Percentiles rank a stretch among this genome's conserved stretches.
Evolutionary conservation across 2,797 vertebrate species (phyloP).

Genomic region (Darevskia nairensis): DNA sequence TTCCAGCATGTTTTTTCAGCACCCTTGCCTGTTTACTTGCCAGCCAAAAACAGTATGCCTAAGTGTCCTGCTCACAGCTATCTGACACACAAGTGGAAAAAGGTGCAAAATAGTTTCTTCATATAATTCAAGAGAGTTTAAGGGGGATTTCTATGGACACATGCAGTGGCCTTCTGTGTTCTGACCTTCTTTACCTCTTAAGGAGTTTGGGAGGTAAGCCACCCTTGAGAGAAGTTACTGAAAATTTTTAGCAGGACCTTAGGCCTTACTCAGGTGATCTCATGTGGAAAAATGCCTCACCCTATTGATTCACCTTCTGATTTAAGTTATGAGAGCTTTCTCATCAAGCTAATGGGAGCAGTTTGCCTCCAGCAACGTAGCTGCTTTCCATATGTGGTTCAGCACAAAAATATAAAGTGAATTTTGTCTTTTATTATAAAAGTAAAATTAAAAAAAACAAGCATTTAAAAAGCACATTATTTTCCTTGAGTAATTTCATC

Average conservation of each 20-base stretch:
- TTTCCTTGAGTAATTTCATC: slow-evolving; percentile 70
- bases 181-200: neutral
- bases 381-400: neutral
- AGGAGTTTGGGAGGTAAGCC: neutral
- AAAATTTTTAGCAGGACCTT: neutral
- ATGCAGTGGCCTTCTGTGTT: neutral
- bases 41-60: neutral
- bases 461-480: slow-evolving; percentile 78
- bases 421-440: slow-evolving; percentile 83
- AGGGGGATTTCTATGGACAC: neutral
- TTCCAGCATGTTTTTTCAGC: neutral
- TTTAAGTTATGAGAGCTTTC: neutral
- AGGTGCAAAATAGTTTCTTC: neutral
- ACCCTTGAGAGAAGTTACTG: neutral
- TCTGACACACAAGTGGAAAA: neutral
- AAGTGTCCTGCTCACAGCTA: neutral
- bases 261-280: neutral
- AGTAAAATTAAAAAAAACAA: slow-evolving; percentile 84
- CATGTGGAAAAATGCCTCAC: neutral
- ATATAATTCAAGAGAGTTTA: neutral
- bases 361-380: neutral
- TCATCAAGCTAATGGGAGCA: neutral
- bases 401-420: too few relatives aligned
- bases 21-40: neutral
- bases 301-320: neutral